Evolutionary conservation across 2,113 vertebrate genomes (phyloP), one percentile per base, ranked within the genome.

Genomic region (Rhabdornis inornatus): DNA sequence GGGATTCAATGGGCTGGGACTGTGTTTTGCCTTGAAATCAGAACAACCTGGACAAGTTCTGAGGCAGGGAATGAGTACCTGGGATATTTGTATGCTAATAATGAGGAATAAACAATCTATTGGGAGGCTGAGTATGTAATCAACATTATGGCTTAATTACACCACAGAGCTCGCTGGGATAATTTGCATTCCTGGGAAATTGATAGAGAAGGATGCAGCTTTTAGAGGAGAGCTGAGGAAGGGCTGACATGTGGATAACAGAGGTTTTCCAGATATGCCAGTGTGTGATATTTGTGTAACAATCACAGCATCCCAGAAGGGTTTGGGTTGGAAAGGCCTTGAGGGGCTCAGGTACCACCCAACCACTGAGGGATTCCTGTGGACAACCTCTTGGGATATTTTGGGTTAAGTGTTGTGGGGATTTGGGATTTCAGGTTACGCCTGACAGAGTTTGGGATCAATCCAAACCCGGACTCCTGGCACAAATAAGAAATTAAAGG

Each of bases 81-180:
- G 45, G 61, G n/a, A 22, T 79, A 76, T 92, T 61, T 85, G 30
- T 53, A n/a, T 50, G 52, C 56, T 84, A n/a, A 57, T 78, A 83
- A 53, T 18, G 42, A 70, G 53, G 50, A 53, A 49, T 40, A 91
- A 91, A 52, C 37, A 84, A 87, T 76, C 27, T 80, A 2, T 10
- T 65, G 64, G 59, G 47, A 94, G 69, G 42, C 87, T 89, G 87
- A 81, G 50, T 77, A 4, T 39, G 39, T 78, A 50, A 89, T 96
- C 47, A 53, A 11, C 0, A 0, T 72, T 74, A 70, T 22, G 69
- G 63, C 35, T 92, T 91, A 80, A 86, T 94, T 87, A 65, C 24
- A 39, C 37, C 49, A 28, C 72, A 0, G 13, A 69, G 33, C 77
- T 89, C 19, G 13, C 63, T 31, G 68, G 63, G 42, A n/a, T 74